A percentile compares a stretch with the other conserved stretches of the same genome.
phyloP scores from a whole-genome alignment of 92 coral and sea anemone species.

The Hydrozoanthus gracilis region DNA sequence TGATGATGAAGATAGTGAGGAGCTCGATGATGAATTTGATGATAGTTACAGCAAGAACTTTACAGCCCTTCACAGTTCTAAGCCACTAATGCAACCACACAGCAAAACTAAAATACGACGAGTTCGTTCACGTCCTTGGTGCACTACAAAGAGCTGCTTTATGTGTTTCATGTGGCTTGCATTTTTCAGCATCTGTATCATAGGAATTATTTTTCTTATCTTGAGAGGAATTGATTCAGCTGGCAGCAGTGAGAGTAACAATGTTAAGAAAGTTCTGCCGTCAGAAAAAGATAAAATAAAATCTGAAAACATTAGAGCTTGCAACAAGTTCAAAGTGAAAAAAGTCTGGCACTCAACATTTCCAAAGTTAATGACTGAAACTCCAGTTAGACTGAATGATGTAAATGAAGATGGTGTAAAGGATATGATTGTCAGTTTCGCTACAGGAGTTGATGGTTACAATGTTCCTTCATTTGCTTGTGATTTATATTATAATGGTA shows the following conservation, averaged over 20 bases:
- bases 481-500: conserved; percentile 92
- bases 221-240: conserved; percentile 69
- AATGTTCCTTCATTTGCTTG: conserved; percentile 82
- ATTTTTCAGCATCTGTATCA: conserved; percentile 77
- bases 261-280: conserved; percentile 61
- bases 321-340: conserved; percentile 61
- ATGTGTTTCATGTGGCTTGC: conserved; percentile 85
- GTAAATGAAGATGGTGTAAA: conserved; percentile 89
- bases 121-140: conserved; percentile 85
- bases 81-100: conserved; percentile 70
- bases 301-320: conserved; percentile 65
- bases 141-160: conserved; percentile 83
- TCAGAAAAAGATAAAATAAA: conserved; percentile 34
- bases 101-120: conserved; percentile 77
- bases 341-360: conserved; percentile 86
- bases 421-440: conserved; percentile 89
- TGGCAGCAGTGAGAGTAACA: conserved; percentile 36
- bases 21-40: conserved; percentile 79
- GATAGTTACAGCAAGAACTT: conserved; percentile 69
- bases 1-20: conserved; percentile 71
- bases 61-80: conserved; percentile 64
- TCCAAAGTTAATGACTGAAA: conserved; percentile 96
- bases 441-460: conserved; percentile 96
- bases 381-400: conserved; percentile 93
- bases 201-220: conserved; percentile 80